phyloP scores from a whole-genome alignment of 2,797 vertebrate species.

The Alca torda region DNA sequence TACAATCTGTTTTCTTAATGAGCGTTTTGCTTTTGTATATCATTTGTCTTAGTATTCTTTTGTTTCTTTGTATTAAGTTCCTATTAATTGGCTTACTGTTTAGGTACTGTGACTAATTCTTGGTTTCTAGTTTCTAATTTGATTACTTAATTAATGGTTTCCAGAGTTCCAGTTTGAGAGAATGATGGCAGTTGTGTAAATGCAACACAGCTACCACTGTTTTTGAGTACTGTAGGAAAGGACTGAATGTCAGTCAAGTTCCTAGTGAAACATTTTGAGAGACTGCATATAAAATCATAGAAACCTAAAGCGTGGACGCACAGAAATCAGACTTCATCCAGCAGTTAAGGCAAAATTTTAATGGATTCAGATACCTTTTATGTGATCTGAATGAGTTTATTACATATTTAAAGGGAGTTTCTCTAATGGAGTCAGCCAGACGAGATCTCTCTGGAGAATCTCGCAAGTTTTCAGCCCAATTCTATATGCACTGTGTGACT shows the following conservation, averaged over 20 bases:
- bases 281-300: neutral
- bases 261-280: neutral
- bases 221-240: neutral
- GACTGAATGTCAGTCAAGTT: neutral
- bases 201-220: neutral
- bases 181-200: neutral
- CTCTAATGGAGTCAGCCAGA: neutral
- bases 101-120: slow-evolving; percentile 20
- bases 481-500: neutral
- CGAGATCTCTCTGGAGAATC: neutral
- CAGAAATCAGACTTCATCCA: neutral
- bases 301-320: neutral
- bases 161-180: neutral
- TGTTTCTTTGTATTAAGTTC: neutral
- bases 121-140: neutral
- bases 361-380: neutral
- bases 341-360: neutral
- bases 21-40: neutral
- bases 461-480: neutral
- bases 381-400: neutral
- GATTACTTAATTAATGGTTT: slow-evolving; percentile 6
- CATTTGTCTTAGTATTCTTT: neutral
- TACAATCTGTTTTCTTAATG: neutral
- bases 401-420: neutral
- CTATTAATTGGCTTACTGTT: neutral